These are phyloP conservation scores for Drosophila nebulosa DNA, from an alignment of 1,140 invertebrate species.

Conservation along the genomic window DNA sequence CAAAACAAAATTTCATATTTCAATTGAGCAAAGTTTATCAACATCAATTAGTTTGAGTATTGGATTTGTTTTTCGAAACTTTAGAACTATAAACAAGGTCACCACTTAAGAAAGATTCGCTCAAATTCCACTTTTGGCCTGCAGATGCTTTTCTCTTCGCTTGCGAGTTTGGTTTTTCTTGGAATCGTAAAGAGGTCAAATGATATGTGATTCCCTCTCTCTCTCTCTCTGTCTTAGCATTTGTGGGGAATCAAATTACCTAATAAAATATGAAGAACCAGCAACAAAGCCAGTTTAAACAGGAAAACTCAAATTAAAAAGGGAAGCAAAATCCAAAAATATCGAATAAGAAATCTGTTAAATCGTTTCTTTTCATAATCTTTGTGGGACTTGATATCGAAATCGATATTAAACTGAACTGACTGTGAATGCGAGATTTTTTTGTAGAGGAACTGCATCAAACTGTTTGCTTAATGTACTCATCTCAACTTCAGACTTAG, in stretches of 20 bases:
- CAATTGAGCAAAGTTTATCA: conserved; percentile 56
- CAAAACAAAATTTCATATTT: conserved; percentile 12
- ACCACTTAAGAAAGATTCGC: conserved; percentile 27
- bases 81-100: conserved; percentile 66
- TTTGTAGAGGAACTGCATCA: no score
- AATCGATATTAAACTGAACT: no score
- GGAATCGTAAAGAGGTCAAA: conserved; percentile 60
- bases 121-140: conserved; percentile 39
- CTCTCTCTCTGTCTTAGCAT: no score
- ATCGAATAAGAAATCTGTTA: background rate
- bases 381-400: no score
- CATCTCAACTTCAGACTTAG: no score
- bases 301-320: background rate
- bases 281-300: background rate
- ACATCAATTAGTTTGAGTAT: conserved; percentile 52
- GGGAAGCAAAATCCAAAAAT: background rate
- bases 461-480: no score
- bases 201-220: conserved; percentile 65
- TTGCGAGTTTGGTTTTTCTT: conserved; percentile 15
- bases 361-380: no score
- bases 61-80: conserved; percentile 60
- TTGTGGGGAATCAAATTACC: conserved; percentile 66
- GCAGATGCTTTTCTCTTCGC: conserved; percentile 1
- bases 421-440: no score
- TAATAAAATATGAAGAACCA: conserved; percentile 17